Evolutionary conservation across 2,888 invertebrate species (phyloP).

Genomic region (Thalpophila matura): DNA sequence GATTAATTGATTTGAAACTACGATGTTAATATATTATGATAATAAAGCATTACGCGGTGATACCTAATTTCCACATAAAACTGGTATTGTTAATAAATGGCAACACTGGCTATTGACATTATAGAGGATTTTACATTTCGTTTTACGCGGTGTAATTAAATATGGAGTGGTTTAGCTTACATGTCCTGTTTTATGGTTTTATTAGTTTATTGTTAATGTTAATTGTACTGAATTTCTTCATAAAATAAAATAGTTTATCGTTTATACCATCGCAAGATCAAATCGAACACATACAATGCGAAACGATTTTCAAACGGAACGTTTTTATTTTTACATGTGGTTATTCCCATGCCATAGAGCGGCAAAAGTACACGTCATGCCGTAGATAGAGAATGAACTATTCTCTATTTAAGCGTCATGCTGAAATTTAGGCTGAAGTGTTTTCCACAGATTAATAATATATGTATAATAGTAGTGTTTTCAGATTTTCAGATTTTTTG

Average conservation of each 20-base stretch:
- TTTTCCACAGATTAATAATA: too few species aligned
- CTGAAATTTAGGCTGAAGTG: too few species aligned
- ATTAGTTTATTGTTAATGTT: not conserved
- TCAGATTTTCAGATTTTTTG: too few species aligned
- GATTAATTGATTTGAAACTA: too few species aligned
- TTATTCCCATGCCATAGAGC: constrained; percentile 37
- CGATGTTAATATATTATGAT: too few species aligned
- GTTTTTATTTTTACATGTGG: constrained; percentile 1
- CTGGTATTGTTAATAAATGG: constrained; percentile 5
- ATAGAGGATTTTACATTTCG: constrained; percentile 33
- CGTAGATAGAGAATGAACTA: too few species aligned
- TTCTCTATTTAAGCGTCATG: too few species aligned
- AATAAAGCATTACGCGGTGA: too few species aligned
- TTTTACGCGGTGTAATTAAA: not conserved
- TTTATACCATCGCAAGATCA: not conserved
- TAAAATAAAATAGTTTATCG: fast-evolving
- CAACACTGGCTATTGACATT: not conserved
- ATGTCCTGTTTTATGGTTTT: not conserved
- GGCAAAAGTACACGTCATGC: constrained; percentile 31
- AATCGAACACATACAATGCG: not conserved
- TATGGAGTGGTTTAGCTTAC: not conserved
- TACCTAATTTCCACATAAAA: not conserved
- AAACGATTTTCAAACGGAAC: constrained; percentile 14
- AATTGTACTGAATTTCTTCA: not conserved
- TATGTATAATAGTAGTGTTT: too few species aligned